A percentile compares a stretch with the other conserved stretches of the same genome.
These are phyloP conservation scores for Gymnothorax javanicus DNA, from an alignment of 2,797 vertebrate species.

Conservation along the genomic window DNA sequence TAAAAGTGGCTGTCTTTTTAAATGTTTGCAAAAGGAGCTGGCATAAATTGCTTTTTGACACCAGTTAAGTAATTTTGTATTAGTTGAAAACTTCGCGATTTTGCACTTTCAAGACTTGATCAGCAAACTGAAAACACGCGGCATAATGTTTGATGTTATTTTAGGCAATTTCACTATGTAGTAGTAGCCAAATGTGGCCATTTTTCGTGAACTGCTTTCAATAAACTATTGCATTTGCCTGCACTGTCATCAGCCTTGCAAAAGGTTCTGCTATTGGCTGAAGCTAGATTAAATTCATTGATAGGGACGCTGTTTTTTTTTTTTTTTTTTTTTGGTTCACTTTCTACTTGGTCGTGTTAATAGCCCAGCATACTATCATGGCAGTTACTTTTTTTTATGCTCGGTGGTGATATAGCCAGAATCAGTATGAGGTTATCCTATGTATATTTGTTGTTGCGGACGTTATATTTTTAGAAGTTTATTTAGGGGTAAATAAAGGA, in stretches of 20 bases:
- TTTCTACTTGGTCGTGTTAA: background rate
- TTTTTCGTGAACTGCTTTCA: background rate
- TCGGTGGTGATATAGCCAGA: background rate
- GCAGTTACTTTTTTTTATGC: too few species aligned
- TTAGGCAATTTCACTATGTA: background rate
- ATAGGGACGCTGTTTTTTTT: too few species aligned
- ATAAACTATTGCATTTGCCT: background rate
- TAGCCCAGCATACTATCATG: background rate
- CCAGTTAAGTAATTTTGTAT: background rate
- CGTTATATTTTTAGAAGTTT: background rate
- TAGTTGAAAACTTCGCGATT: background rate
- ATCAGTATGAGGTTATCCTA: background rate
- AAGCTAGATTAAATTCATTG: background rate
- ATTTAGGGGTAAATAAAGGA: conserved; percentile 11
- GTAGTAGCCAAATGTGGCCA: background rate
- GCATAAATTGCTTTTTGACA: background rate
- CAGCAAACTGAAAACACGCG: background rate
- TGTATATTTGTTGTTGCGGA: background rate
- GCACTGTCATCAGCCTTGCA: background rate
- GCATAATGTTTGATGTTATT: background rate
- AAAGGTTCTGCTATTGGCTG: background rate
- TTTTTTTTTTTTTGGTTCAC: background rate
- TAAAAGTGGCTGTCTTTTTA: background rate
- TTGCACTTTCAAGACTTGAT: background rate
- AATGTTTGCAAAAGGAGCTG: background rate